phyloP scores from a whole-genome alignment of 1,140 invertebrate species.

The Drosophila orosa region DNA sequence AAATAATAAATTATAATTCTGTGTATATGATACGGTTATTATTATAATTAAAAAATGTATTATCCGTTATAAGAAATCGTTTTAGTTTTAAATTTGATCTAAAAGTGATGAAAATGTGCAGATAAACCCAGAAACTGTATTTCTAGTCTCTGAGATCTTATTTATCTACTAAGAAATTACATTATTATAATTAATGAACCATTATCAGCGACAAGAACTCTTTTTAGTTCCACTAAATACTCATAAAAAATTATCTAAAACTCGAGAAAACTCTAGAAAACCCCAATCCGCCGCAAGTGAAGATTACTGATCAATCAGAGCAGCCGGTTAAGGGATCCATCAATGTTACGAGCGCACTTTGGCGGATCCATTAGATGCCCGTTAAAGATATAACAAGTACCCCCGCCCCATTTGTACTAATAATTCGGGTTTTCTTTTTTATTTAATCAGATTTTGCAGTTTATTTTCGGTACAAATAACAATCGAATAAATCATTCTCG shows the following conservation, averaged over 20 bases:
- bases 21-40: not conserved
- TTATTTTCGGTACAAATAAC: constrained; percentile 55
- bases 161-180: not conserved
- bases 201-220: too few species aligned
- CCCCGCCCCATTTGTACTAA: constrained; percentile 18
- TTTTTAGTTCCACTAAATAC: not conserved
- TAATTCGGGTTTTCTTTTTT: constrained; percentile 8
- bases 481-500: constrained; percentile 75
- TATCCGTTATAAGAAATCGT: not conserved
- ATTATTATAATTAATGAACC: not conserved
- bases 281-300: not conserved
- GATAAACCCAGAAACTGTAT: too few species aligned
- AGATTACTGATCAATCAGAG: constrained; percentile 29
- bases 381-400: constrained; percentile 4
- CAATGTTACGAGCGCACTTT: constrained; percentile 10
- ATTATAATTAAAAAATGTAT: not conserved
- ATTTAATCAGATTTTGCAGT: constrained; percentile 38
- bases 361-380: constrained; percentile 27
- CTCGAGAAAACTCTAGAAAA: not conserved
- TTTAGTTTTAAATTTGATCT: not conserved
- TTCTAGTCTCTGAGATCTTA: not conserved
- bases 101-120: too few species aligned
- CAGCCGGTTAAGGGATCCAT: constrained; percentile 20
- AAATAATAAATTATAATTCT: not conserved
- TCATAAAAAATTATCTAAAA: not conserved